Conservation (phyloP, 1,140 invertebrate genomes). For the Pararge aegeria region DNA sequence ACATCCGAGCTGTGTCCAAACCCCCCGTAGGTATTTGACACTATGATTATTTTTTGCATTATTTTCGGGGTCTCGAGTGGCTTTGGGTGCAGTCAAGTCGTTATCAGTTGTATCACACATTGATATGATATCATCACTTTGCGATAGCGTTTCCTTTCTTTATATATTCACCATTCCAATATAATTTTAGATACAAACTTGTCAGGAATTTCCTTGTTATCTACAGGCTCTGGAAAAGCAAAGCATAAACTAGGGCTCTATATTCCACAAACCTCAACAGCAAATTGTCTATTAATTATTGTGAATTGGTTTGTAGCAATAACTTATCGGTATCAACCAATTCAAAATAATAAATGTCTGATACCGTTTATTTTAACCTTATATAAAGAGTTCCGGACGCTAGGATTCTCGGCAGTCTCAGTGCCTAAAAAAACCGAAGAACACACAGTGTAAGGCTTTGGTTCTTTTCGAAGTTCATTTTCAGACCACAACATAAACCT, state of each 20-base stretch:
- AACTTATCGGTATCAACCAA: too few species aligned
- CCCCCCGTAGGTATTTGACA: constrained; percentile 22
- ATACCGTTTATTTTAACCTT: too few species aligned
- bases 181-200: neutral
- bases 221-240: neutral
- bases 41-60: constrained; percentile 23
- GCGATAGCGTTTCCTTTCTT: constrained; percentile 8
- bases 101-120: constrained; percentile 7
- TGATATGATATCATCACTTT: constrained; percentile 8
- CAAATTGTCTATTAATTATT: too few species aligned
- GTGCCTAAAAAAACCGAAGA: too few species aligned
- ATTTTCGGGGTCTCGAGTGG: neutral
- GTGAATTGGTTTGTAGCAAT: too few species aligned
- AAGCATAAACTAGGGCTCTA: neutral
- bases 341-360: too few species aligned
- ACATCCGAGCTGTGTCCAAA: constrained; percentile 46
- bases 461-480: too few species aligned
- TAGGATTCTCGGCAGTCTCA: too few species aligned
- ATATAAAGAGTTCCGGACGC: too few species aligned
- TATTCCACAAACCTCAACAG: too few species aligned
- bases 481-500: too few species aligned
- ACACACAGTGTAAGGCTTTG: too few species aligned
- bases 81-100: neutral
- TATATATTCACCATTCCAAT: neutral
- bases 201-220: neutral